Evolutionary conservation across 2,113 vertebrate species (phyloP), one percentile per base, ranked within the genome.

Genomic region (Aix galericulata): DNA sequence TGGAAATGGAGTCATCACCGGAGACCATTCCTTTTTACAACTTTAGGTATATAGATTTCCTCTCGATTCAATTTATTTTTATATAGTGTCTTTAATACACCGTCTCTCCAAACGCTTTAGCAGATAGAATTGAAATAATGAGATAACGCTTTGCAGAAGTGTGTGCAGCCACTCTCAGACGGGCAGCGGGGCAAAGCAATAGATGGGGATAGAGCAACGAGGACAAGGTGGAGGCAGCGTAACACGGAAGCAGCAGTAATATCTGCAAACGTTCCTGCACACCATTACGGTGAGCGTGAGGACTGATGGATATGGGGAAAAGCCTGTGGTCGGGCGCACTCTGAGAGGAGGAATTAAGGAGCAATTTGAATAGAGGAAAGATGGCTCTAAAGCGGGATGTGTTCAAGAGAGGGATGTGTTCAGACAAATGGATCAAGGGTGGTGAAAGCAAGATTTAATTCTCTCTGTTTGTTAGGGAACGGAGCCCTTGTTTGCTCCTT

Each of bases 71-170:
- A 97, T 97, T 97, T 97, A 94, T 96, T 97, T 97, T 97, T 96
- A 96, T 97, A 94, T 92, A 83, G 93, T 86, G 95, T 95, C 95
- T 92, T 96, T 96, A 97, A 97, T 96, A 94, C 91, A 96, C 86
- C 85, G 86, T 95, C 88, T 96, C 94, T 92, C 74, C 96, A 82
- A 97, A 96, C 2, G 92, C 95, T 97, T 96, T 96, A 97, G 95
- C 96, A 96, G 96, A 96, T 96, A 96, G 95, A 97, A 96, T 89
- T 91, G 95, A 74, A 96, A 88, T 96, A 96, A 97, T 96, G 96
- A 97, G 96, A 92, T 96, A 97, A 97, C 85, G 82, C 85, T 97
- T 95, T 93, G 87, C 94, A 91, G 91, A 88, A 94, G 89, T 89
- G 94, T 20, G 86, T 88, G 92, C 88, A 72, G 87, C 89, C 38